Evolutionary conservation across 2,113 vertebrate species (phyloP).

Genomic region (Callaeas wilsoni): DNA sequence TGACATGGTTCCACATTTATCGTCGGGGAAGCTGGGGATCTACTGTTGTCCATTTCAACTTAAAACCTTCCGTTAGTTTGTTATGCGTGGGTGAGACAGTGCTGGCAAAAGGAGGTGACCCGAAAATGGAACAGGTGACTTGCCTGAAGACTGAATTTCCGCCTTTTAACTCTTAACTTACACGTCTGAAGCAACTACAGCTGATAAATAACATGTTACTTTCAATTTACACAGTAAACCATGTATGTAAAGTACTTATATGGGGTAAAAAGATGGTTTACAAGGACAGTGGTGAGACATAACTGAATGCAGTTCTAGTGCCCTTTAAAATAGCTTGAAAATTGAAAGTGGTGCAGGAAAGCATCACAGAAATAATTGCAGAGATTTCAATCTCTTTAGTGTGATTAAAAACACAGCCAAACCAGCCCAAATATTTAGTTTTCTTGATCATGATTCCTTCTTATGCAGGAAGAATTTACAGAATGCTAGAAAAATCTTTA

Average conservation of each 20-base stretch:
- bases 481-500: not conserved
- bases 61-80: not conserved
- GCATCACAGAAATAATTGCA: not conserved
- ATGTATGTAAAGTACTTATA: not conserved
- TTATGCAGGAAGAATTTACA: not conserved
- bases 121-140: not conserved
- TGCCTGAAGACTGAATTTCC: not conserved
- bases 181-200: not conserved
- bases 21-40: not conserved
- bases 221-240: not conserved
- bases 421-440: not conserved
- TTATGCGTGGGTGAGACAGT: not conserved
- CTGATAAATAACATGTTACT: not conserved
- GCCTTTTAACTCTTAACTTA: not conserved
- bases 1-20: conserved; percentile 3
- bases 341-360: not conserved
- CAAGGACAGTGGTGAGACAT: not conserved
- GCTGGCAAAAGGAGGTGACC: not conserved
- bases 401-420: not conserved
- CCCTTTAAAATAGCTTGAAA: not conserved
- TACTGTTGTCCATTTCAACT: not conserved
- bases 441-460: not conserved
- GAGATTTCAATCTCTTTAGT: not conserved
- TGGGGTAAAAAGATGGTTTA: not conserved
- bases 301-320: not conserved